Base-by-base conservation (phyloP, 2,113 vertebrate species). In the Poecile atricapillus region DNA sequence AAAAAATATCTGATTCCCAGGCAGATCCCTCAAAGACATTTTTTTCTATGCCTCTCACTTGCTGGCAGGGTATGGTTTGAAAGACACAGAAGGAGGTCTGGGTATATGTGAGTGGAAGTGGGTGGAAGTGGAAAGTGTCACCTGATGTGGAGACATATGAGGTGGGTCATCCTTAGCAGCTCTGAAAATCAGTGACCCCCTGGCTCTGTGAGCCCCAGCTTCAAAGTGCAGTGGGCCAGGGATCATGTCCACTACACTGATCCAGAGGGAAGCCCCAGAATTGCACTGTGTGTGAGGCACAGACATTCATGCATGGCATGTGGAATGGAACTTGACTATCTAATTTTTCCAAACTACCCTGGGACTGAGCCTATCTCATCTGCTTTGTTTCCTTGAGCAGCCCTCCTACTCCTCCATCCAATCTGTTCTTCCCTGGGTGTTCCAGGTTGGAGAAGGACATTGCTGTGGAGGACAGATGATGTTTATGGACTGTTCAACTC, bases 71-170 rank as follows among this genome's bases (percentile, higher is more conserved):
- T 20, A 19, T 1, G 13, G 5, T 69, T 5, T 25, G 35, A 25
- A 59, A 35, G 47, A 63, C 2, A 63, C 1, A 13, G 12, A 18
- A 53, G 14, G 13, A 63, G 14, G 20, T 37, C 53, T 90, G 79
- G 41, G 24, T 11, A 55, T 21, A 15, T 8, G 27, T 33, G 27
- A 68, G 20, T 28, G 15, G 43, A 69, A 87, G 52, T 17, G 53
- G 7, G 5, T 47, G 18, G 56, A 83, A 87, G 30, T 25, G 47
- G 64, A 37, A 24, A 0, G 1, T 35, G 19, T n/a, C 12, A 23
- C 10, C 3, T 31, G 10, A 9, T 28, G 7, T 0, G 9, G 28
- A 74, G 23, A 64, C 4, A 1, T 5, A 19, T 0, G 2, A 60
- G 18, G 15, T 63, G 27, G 9, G 2, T 35, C 11, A 52, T 53